Evolutionary conservation across 2,797 vertebrate species (phyloP), one percentile per base, ranked within the genome.

Genomic region (Periophthalmus magnuspinnatus): DNA sequence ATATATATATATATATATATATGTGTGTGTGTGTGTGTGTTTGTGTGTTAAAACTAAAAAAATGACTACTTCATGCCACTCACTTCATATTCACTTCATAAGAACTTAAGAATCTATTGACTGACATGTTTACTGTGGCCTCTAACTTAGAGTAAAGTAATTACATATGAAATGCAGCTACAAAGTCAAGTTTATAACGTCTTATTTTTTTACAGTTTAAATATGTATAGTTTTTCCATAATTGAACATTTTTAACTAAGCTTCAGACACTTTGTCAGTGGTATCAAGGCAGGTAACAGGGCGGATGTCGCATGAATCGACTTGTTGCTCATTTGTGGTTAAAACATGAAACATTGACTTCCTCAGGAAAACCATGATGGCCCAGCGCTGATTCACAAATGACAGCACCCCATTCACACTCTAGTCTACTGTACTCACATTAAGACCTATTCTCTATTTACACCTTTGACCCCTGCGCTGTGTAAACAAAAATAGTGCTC

Each of bases 351-450:
- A 89, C 87, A 88, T 65, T 72, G 80, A 89, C 91, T 92, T 93
- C 92, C 93, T 93, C 91, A 84, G 82, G 84, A 86, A 86, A 90
- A 90, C 89, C 70, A 80, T 66, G 84, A 86, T 71, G 74, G 77
- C 70, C 78, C 75, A 87, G 88, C 84, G 86, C 85, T 92, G 90
- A 94, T 94, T 94, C 90, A 93, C 89, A 93, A 92, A 91, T 84
- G 41, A 45, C 41, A 80, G 87, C 81, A 86, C 72, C 65, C 71
- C 63, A 70, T 60, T 70, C 59, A 34, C 22, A 71, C 19, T 36
- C 34, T 7, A 34, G 57, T 19, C 28, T 10, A n/a, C 58, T 11
- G 17, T 60, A 60, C 56, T 24, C 7, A 10, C 61, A 67, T 6
- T 36, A 50, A 77, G 55, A 69, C 61, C 71, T 70, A 50, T 7